Evolutionary conservation across 2,113 vertebrate genomes (phyloP).

Genomic region (Podilymbus podiceps): DNA sequence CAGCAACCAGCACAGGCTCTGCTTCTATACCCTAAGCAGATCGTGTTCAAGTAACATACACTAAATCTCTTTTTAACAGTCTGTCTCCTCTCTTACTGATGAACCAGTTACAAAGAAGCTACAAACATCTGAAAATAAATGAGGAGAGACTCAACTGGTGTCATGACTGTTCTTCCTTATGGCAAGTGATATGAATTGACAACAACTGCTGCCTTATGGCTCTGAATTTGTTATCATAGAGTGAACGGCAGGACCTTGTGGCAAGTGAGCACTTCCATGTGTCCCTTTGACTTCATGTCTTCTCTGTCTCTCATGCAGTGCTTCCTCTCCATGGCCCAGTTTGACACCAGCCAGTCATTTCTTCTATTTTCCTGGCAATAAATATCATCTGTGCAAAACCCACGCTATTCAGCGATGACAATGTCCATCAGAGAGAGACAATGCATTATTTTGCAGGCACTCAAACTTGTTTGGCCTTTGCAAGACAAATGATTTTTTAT

Average conservation of each 20-base stretch:
- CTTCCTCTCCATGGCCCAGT: background rate
- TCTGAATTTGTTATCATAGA: background rate
- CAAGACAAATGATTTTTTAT: slow-evolving; percentile 1
- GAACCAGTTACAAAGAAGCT: background rate
- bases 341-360: background rate
- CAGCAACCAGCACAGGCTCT: background rate
- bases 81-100: background rate
- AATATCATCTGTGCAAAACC: background rate
- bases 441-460: background rate
- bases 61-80: background rate
- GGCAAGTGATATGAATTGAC: background rate
- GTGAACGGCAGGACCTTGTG: background rate
- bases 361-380: background rate
- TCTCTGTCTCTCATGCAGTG: background rate
- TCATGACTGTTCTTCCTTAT: background rate
- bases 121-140: background rate
- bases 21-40: background rate
- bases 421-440: background rate
- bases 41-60: background rate
- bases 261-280: background rate
- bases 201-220: background rate
- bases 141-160: background rate
- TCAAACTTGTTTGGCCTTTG: background rate
- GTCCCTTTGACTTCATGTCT: background rate
- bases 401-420: background rate